Evolutionary conservation across 2,113 vertebrate species (phyloP).

Genomic region (Trinectes maculatus): DNA sequence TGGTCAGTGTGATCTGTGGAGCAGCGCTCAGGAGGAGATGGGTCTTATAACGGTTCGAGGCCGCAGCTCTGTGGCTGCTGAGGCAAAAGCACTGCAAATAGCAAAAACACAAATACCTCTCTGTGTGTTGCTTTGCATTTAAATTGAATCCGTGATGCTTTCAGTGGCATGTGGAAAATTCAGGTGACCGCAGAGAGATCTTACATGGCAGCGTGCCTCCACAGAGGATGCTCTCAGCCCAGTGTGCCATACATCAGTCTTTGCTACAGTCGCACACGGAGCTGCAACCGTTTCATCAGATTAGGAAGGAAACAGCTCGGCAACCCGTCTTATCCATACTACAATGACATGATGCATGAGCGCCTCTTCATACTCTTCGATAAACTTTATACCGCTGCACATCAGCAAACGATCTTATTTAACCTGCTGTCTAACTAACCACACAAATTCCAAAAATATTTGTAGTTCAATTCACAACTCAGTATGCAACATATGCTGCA

Average conservation of each 20-base stretch:
- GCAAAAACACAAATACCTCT: slow-evolving; percentile 61
- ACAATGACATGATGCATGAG: neutral
- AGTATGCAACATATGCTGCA: neutral
- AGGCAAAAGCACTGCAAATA: slow-evolving; percentile 48
- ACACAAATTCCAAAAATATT: neutral
- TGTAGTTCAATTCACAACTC: neutral
- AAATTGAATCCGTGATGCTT: slow-evolving; percentile 68
- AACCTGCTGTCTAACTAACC: too few relatives aligned
- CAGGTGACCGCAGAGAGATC: slow-evolving; percentile 37
- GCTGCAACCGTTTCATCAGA: slow-evolving; percentile 26
- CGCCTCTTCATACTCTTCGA: neutral
- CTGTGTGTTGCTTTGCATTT: slow-evolving; percentile 74
- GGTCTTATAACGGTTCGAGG: neutral
- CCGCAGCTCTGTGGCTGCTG: slow-evolving; percentile 27
- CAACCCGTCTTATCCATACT: neutral
- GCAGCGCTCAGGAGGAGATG: slow-evolving; percentile 10
- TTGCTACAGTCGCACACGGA: slow-evolving; percentile 12
- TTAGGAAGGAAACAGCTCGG: neutral
- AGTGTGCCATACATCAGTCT: slow-evolving; percentile 36
- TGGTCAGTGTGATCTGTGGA: slow-evolving; percentile 43
- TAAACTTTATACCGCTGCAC: neutral
- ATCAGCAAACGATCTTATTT: neutral
- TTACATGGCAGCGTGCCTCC: slow-evolving; percentile 39
- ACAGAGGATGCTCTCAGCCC: slow-evolving; percentile 28
- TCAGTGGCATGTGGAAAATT: slow-evolving; percentile 40